Evolutionary conservation across 2,797 vertebrate genomes (phyloP).

Genomic region (Centropyge bicolor): DNA sequence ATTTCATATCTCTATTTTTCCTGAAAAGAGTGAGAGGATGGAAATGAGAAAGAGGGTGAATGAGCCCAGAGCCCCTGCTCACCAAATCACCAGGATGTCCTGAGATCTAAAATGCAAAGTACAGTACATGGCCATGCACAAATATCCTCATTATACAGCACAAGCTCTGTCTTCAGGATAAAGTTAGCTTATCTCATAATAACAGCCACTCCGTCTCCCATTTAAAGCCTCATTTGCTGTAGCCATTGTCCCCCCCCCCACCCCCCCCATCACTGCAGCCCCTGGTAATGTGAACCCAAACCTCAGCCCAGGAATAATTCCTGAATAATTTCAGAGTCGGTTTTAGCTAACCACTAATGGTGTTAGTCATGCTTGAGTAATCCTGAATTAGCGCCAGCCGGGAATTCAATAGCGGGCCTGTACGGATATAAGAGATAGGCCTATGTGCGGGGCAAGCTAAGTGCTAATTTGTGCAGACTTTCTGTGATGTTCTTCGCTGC

Average conservation of each 20-base stretch:
- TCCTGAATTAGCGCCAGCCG: conserved; percentile 77
- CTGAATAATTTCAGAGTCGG: conserved; percentile 75
- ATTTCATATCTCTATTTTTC: background rate
- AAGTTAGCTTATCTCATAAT: conserved; percentile 69
- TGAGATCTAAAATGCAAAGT: conserved; percentile 29
- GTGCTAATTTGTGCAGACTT: conserved; percentile 79
- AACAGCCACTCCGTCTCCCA: conserved; percentile 58
- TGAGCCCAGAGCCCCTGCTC: background rate
- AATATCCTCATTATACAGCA: conserved; percentile 47
- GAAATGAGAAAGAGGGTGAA: background rate
- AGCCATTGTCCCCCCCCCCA: conserved; percentile 42
- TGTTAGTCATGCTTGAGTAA: conserved; percentile 81
- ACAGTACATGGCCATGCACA: conserved; percentile 15
- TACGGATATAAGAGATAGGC: conserved; percentile 48
- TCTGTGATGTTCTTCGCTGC: conserved; percentile 49
- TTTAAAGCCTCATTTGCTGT: conserved; percentile 69
- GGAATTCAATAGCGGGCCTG: conserved; percentile 67
- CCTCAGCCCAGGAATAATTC: conserved; percentile 74
- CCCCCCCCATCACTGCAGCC: conserved; percentile 36
- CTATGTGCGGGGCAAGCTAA: conserved; percentile 53
- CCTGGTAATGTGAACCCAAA: conserved; percentile 68
- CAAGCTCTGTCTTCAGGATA: conserved; percentile 44
- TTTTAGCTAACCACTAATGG: conserved; percentile 77
- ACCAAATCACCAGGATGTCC: conserved; percentile 18
- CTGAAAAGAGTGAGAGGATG: background rate